These are phyloP conservation scores for Orgyia antiqua DNA, from an alignment of 2,888 invertebrate genomes.

Conservation along the genomic window DNA sequence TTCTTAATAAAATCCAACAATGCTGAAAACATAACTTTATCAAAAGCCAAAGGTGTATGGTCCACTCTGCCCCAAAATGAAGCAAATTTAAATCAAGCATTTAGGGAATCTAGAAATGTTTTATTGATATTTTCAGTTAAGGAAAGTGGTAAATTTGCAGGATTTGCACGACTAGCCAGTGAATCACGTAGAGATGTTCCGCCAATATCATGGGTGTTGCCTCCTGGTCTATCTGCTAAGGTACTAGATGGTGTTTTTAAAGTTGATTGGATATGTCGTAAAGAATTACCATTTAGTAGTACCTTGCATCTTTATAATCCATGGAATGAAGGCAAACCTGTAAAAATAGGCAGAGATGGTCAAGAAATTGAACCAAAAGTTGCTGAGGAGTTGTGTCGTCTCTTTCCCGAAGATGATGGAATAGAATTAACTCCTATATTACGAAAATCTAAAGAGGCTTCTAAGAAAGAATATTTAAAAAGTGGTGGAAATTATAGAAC, in stretches of 20 bases:
- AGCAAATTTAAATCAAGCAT: constrained; percentile 96
- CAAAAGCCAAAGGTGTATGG: constrained; percentile 98
- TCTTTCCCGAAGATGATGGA: constrained; percentile 95
- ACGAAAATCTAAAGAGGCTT: constrained; percentile 90
- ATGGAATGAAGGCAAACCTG: constrained; percentile 99
- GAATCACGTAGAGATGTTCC: constrained; percentile 94
- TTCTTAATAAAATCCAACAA: constrained; percentile 99
- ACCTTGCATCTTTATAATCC: constrained; percentile 96
- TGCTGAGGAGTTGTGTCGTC: constrained; percentile 94
- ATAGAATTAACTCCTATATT: constrained; percentile 93
- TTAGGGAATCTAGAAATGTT: constrained; percentile 94
- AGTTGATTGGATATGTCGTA: constrained; percentile 97
- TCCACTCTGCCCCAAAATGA: constrained; percentile 98
- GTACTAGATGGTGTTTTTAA: constrained; percentile 97
- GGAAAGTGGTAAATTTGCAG: constrained; percentile 97
- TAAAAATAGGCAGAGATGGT: constrained; percentile 99
- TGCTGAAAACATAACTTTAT: constrained; percentile 95
- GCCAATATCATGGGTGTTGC: constrained; percentile 95
- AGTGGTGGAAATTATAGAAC: constrained; percentile 70
- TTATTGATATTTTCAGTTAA: constrained; percentile 97
- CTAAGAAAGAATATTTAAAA: constrained; percentile 80
- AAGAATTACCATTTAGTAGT: constrained; percentile 94
- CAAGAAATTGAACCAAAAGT: constrained; percentile 98
- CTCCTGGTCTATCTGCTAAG: constrained; percentile 94
- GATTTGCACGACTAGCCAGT: constrained; percentile 93